phyloP scores from a whole-genome alignment of 2,888 invertebrate genomes.

The Acrobasis suavella region DNA sequence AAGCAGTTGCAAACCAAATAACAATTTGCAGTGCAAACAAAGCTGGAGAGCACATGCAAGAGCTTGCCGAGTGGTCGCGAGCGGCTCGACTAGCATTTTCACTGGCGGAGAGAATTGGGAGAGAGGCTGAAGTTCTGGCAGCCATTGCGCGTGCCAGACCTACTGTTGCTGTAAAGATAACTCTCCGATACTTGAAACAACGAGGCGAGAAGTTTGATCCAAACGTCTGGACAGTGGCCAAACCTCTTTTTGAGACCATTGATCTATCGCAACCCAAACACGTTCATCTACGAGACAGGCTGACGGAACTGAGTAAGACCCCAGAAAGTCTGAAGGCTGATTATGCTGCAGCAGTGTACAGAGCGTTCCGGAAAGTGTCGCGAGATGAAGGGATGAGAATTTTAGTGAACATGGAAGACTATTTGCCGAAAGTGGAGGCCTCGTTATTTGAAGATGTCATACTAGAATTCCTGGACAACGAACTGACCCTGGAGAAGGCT shows the following conservation, averaged over 20 bases:
- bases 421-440: constrained; percentile 40
- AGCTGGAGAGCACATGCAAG: constrained; percentile 36
- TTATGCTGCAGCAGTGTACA: constrained; percentile 47
- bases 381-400: constrained; percentile 32
- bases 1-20: constrained; percentile 51
- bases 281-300: constrained; percentile 25
- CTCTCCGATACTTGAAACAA: constrained; percentile 39
- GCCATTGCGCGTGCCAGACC: constrained; percentile 43
- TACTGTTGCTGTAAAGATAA: constrained; percentile 43
- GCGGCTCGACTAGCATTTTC: constrained; percentile 47
- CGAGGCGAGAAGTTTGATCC: constrained; percentile 35
- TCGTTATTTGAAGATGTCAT: constrained; percentile 38
- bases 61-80: constrained; percentile 43
- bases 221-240: constrained; percentile 50
- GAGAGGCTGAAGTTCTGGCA: constrained; percentile 36
- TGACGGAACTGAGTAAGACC: constrained; percentile 35
- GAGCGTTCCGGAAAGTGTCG: constrained; percentile 34
- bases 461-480: constrained; percentile 32
- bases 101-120: constrained; percentile 41
- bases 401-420: constrained; percentile 41
- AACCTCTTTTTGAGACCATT: constrained; percentile 41
- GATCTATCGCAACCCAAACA: constrained; percentile 33
- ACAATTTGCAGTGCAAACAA: constrained; percentile 41
- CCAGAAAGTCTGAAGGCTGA: constrained; percentile 46
- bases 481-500: constrained; percentile 33